Evolutionary conservation across 1,140 invertebrate species (phyloP).

Genomic region (Diabrotica undecimpunctata): DNA sequence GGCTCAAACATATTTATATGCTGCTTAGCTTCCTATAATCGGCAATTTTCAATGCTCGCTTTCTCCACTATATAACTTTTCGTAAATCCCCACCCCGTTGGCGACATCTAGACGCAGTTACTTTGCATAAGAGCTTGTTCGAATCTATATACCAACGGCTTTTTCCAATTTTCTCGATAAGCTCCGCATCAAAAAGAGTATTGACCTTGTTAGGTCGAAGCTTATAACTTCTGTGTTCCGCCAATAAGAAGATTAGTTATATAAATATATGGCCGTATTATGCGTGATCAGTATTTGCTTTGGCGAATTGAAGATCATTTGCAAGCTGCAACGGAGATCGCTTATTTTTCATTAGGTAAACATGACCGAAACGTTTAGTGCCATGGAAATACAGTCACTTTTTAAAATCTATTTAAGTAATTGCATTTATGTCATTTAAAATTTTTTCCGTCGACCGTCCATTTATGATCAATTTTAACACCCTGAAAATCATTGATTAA

Average conservation of each 20-base stretch:
- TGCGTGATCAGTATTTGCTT: no score
- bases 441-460: no score
- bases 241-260: neutral
- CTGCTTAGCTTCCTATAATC: conserved; percentile 40
- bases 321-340: no score
- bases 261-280: neutral
- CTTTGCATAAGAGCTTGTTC: conserved; percentile 39
- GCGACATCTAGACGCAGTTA: conserved; percentile 42
- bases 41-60: conserved; percentile 42
- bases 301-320: no score
- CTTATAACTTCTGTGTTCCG: neutral
- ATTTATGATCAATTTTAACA: no score
- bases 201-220: conserved; percentile 1
- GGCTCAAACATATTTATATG: conserved; percentile 39
- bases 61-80: conserved; percentile 39
- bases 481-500: no score
- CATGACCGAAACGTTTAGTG: no score
- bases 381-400: no score
- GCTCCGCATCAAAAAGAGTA: conserved; percentile 13
- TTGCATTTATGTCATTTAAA: no score
- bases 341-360: no score
- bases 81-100: conserved; percentile 36
- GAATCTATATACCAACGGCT: conserved; percentile 33
- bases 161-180: conserved; percentile 40
- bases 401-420: no score